Base-by-base conservation (phyloP, 1,140 invertebrate species). In the Drosophila leontia region DNA sequence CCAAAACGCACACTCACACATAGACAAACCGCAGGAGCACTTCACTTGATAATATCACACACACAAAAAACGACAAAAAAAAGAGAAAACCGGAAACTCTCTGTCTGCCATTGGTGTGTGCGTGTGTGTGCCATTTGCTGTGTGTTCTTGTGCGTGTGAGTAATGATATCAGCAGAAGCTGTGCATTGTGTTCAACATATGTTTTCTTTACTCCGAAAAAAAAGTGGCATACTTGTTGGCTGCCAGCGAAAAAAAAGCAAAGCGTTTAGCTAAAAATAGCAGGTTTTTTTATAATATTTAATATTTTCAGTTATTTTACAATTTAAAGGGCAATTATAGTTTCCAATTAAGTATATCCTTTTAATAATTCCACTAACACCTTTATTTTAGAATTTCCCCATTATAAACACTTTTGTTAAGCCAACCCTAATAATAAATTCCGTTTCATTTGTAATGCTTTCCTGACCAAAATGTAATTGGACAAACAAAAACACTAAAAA, bases 11-110 rank as follows among this genome's bases (percentile, higher is more conserved):
- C 68, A 58, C 26, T 62, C 35, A 63, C 26, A 45, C 34, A 47
- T n/a, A 53, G 37, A 45, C 17, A 50, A 90, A 85, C 85, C 85
- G 70, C 84, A 90, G 78, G 75, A 88, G 85, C 85, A 90, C 85
- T 88, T 90, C 78, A 90, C 85, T 88, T 88, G 85, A 88, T 88
- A 88, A 82, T 88, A 88, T 90, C 80, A 51, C 77, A 72, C 56
- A 48, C 29, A 74, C 29, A 60, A 62, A 76, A 17, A 80, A 47
- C 35, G 55, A 55, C 58, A 17, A 61, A 50, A 55, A 35, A 64
- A 47, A 44, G 8, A 15, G 19, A 39, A 62, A 64, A 55, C 23
- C 60, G 75, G 61, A 67, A 57, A 57, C 56, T 64, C 57, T 39
- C 23, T 35, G 41, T 39, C 23, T 61, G 60, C 11, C 23, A 23